Evolutionary conservation across 2,888 invertebrate genomes (phyloP).

Genomic region (Willowsia nigromaculata): DNA sequence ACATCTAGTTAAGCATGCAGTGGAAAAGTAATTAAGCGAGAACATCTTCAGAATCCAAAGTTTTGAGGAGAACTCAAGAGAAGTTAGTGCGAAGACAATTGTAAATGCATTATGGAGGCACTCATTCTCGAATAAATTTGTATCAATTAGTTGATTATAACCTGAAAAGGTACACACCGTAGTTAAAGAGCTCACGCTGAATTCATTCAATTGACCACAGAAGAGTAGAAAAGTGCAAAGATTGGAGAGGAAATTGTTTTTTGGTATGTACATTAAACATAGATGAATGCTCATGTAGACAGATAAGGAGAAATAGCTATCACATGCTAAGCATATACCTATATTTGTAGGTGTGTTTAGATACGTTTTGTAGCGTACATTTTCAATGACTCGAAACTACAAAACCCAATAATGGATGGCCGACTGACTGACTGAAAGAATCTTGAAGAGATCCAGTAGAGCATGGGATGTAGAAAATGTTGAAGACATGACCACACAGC

Average conservation of each 20-base stretch:
- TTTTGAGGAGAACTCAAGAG: neutral
- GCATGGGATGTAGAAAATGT: constrained; percentile 47
- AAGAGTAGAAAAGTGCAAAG: neutral
- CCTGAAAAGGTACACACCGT: neutral
- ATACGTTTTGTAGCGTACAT: neutral
- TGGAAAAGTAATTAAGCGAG: neutral
- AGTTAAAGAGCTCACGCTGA: neutral
- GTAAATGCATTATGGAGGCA: neutral
- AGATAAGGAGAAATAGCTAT: neutral
- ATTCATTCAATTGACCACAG: constrained; percentile 1
- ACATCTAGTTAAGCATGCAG: no score
- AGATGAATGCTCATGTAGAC: constrained; percentile 16
- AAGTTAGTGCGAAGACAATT: neutral
- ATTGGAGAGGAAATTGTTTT: constrained; percentile 40
- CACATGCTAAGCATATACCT: no score
- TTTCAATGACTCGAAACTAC: neutral
- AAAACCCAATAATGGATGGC: constrained; percentile 36
- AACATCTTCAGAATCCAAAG: neutral
- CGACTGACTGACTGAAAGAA: constrained; percentile 32
- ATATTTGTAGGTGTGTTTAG: neutral
- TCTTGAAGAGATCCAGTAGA: constrained; percentile 17
- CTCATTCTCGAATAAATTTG: constrained; percentile 19
- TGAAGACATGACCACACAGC: constrained; percentile 62
- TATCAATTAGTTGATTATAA: constrained; percentile 6
- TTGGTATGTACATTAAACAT: constrained; percentile 22